Base-by-base conservation (phyloP, 1,140 invertebrate species). In the Bombus confusus region DNA sequence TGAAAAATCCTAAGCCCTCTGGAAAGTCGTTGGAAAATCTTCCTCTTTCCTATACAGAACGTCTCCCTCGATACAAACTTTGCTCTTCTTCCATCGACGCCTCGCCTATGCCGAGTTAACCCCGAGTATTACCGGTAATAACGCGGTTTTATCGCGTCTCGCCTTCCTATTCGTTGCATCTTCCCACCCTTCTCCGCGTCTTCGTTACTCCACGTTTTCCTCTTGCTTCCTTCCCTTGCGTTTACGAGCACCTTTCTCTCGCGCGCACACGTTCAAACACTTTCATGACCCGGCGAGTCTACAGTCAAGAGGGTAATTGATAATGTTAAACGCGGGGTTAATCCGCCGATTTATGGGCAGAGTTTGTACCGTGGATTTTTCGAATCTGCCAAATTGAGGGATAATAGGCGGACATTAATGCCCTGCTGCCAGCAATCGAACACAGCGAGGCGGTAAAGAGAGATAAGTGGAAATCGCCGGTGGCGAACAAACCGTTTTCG, bases 261-360 rank as follows among this genome's bases (percentile, higher is more conserved):
- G 41, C 74, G 59, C 57, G 47, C 39, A 68, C 39, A 62, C 68
- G 62, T 57, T 59, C 78, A 71, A 22, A 80, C 52, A 69, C 80
- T 68, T 34, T 69, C 77, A 37, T 62, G 76, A 57, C 43, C 77
- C 69, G 71, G 74, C 69, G 82, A 37, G 34, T 28, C 12, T 80
- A 84, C 83, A 77, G 69, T 84, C 80, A 18, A 79, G 68, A 74
- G 80, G 86, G 90, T 94, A 94, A 95, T 94, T 95, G 94, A 95
- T 95, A 94, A 94, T 93, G 93, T 92, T 94, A 93, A 94, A 94
- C 91, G 92, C 68, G 86, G 87, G 94, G 92, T 94, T 95, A 95
- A 94, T 95, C 94, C 91, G 91, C 80, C 92, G 93, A 95, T 94
- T 95, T 94, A 95, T 93, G 93, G 83, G 87, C 86, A 82, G 74